Evolutionary conservation across 2,888 invertebrate species (phyloP).

Genomic region (Himalopsyche anomala): DNA sequence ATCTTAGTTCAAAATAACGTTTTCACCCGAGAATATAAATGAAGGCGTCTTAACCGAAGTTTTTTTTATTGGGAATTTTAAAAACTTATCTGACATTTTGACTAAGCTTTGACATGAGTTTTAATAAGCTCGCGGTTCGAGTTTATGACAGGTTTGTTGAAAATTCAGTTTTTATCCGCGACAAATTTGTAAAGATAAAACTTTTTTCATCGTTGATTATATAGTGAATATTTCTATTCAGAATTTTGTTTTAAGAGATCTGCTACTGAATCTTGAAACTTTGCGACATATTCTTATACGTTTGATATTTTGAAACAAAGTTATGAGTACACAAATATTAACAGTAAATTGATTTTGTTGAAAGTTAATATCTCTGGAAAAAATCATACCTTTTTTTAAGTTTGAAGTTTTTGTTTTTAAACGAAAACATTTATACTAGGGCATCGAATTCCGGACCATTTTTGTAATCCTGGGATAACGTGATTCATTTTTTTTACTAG

Average conservation of each 20-base stretch:
- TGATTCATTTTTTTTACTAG: too few species aligned
- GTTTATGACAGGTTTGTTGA: conserved; percentile 24
- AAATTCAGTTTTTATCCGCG: not conserved
- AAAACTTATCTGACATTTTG: not conserved
- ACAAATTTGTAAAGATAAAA: conserved; percentile 7
- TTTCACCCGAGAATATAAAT: too few species aligned
- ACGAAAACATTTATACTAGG: too few species aligned
- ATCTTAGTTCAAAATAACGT: too few species aligned
- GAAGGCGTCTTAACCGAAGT: too few species aligned
- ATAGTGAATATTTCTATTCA: not conserved
- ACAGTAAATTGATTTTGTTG: too few species aligned
- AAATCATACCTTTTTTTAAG: too few species aligned
- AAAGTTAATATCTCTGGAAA: too few species aligned
- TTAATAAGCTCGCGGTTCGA: conserved; percentile 13
- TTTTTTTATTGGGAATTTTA: too few species aligned
- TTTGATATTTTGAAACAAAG: not conserved
- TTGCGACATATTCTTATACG: not conserved
- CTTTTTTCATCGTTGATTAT: not conserved
- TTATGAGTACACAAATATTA: not conserved
- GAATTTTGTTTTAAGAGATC: not conserved
- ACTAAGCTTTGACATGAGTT: not conserved
- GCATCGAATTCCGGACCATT: too few species aligned
- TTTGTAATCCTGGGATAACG: too few species aligned
- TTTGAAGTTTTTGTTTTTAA: too few species aligned
- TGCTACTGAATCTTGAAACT: not conserved